Conservation (phyloP, 2,797 vertebrate species). For the Micropoecilia bifurca region DNA sequence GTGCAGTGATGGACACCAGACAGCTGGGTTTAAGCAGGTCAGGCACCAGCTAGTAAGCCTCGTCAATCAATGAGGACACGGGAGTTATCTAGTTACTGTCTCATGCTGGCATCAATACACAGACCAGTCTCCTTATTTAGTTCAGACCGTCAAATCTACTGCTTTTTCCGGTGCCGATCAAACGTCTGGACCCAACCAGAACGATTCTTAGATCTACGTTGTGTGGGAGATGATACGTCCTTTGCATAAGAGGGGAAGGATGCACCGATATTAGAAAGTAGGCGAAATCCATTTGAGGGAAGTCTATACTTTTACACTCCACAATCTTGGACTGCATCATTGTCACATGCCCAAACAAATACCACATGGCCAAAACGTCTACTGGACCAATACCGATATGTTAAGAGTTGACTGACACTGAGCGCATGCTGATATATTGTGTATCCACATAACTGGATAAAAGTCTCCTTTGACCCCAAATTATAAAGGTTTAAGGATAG, state of each 20-base stretch:
- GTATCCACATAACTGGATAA: neutral
- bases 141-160: neutral
- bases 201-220: neutral
- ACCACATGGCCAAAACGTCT: neutral
- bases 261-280: neutral
- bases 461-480: neutral
- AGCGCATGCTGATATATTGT: neutral
- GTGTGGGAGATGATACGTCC: neutral
- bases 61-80: too few relatives aligned
- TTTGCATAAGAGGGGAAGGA: neutral
- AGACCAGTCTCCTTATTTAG: neutral
- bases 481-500: neutral
- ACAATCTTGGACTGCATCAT: neutral
- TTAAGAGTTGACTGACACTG: neutral
- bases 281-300: neutral
- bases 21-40: neutral
- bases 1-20: fast-evolving
- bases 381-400: neutral
- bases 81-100: neutral
- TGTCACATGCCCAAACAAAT: neutral
- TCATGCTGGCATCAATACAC: neutral
- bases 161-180: neutral
- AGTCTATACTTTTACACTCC: neutral
- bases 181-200: neutral
- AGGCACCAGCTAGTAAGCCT: neutral